Conservation (phyloP, 2,888 invertebrate genomes). For the Stegophylla sp. region DNA sequence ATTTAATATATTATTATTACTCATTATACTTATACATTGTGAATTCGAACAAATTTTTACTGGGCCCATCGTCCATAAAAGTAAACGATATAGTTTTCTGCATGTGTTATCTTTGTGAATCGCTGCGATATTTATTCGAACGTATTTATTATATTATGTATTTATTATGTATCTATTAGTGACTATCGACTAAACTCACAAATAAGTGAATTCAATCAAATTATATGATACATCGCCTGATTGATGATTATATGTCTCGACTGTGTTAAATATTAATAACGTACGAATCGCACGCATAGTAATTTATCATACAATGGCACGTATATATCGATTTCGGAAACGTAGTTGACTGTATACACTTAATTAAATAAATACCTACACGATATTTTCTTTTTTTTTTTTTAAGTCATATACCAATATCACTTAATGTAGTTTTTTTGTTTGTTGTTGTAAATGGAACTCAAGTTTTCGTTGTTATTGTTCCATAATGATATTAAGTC, state of each 20-base stretch:
- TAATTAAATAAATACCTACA: too few relatives aligned
- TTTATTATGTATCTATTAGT: neutral
- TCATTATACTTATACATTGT: neutral
- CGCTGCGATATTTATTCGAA: neutral
- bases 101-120: neutral
- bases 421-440: too few relatives aligned
- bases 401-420: too few relatives aligned
- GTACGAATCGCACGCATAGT: neutral
- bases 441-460: too few relatives aligned
- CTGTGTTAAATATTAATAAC: conserved; percentile 14
- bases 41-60: neutral
- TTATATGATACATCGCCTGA: neutral
- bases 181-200: neutral
- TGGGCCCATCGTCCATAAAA: conserved; percentile 2
- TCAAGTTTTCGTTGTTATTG: too few relatives aligned
- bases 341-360: too few relatives aligned
- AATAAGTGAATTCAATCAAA: too few relatives aligned
- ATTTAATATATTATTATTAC: conserved; percentile 8
- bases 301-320: neutral
- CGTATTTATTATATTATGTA: conserved; percentile 8
- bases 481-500: too few relatives aligned
- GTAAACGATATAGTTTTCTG: neutral
- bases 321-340: neutral
- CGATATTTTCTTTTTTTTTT: too few relatives aligned
- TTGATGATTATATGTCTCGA: conserved; percentile 1